Evolutionary conservation across 2,888 invertebrate species (phyloP).

Genomic region (Deilephila elpenor): DNA sequence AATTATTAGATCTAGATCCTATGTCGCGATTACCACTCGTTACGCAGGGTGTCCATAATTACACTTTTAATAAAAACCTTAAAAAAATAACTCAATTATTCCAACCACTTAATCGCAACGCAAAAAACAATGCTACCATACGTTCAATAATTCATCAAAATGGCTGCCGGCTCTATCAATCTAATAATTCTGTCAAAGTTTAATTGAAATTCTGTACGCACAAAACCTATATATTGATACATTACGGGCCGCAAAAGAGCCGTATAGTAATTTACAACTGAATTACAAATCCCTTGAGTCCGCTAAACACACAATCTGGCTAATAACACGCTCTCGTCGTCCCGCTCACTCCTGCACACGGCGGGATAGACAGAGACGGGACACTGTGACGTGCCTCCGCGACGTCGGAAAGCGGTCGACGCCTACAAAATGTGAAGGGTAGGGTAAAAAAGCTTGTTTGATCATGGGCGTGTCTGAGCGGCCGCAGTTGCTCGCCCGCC

Average conservation of each 20-base stretch:
- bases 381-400: constrained; percentile 52
- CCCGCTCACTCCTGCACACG: constrained; percentile 44
- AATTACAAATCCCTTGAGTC: constrained; percentile 80
- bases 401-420: constrained; percentile 65
- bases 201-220: constrained; percentile 79
- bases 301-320: constrained; percentile 80
- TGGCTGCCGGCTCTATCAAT: constrained; percentile 74
- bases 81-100: constrained; percentile 28
- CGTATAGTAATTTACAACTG: constrained; percentile 81
- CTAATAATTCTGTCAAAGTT: constrained; percentile 83
- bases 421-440: constrained; percentile 70
- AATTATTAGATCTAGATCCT: constrained; percentile 26
- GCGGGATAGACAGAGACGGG: constrained; percentile 53
- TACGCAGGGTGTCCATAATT: constrained; percentile 19
- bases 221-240: constrained; percentile 79
- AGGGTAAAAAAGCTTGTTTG: constrained; percentile 77
- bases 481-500: constrained; percentile 72
- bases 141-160: constrained; percentile 75
- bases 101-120: constrained; percentile 26
- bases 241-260: constrained; percentile 80
- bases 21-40: constrained; percentile 14
- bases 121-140: constrained; percentile 48
- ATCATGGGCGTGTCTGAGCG: constrained; percentile 71
- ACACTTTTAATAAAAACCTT: constrained; percentile 22
- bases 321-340: constrained; percentile 74